Base-by-base conservation (phyloP, 1,140 invertebrate genomes). In the Bursaphelenchus mucronatus region DNA sequence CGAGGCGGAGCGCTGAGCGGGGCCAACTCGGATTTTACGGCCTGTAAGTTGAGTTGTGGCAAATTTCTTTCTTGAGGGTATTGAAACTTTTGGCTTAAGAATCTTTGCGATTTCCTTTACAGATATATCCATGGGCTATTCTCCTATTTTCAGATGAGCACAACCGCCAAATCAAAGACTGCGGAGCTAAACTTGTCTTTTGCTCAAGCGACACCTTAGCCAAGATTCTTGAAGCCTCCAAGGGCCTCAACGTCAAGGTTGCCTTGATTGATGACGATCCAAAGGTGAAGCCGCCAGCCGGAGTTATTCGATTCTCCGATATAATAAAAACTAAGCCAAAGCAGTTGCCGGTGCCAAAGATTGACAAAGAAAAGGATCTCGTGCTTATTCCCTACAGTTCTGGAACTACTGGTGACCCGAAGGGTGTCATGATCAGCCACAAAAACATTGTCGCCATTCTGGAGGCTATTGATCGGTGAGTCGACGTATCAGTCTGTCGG, bases 121-220 rank as follows among this genome's bases (percentile, higher is more conserved):
- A n/a, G n/a, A n/a, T n/a, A n/a, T n/a, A n/a, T n/a, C n/a, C n/a
- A n/a, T n/a, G n/a, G n/a, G n/a, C n/a, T 30, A 30, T 30, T 30
- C 30, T 30, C 30, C 30, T 3, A 30, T 53, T 52, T 30, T 30
- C 45, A 73, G 90, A 88, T 67, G 90, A 92, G 85, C 86, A 92
- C 15, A 82, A 83, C 21, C 85, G 86, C 11, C 90, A 91, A 78
- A 71, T 30, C 30, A 30, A 30, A 5, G 30, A 30, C 30, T 30
- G 30, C 30, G 30, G 30, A 30, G 30, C 30, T 5, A 30, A 30
- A 30, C 30, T 30, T 5, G 30, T 92, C 40, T 78, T 83, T 62
- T 83, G 87, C 64, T 86, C 87, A 3, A 83, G 85, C 4, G 85
- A 87, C 13, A 88, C 88, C 79, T 86, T 86, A 7, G 82, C 91